Percentiles rank a stretch among this genome's conserved stretches.
Conservation (phyloP, 2,113 vertebrate species). For the Aix galericulata region DNA sequence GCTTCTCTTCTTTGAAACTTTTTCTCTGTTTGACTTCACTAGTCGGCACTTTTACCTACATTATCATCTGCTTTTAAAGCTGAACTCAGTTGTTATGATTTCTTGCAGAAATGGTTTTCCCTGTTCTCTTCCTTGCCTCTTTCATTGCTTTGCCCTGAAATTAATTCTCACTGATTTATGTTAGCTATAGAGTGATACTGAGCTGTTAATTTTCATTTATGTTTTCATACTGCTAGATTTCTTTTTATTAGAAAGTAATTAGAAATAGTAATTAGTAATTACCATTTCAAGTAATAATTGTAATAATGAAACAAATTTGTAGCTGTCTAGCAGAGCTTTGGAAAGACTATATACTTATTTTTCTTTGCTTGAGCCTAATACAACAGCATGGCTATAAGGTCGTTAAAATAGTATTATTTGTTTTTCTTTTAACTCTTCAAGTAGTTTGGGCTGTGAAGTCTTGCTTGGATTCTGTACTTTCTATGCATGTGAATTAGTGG, state of each 20-base stretch:
- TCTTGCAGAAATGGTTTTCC: not conserved
- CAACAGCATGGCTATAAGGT: not conserved
- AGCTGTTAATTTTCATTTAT: not conserved
- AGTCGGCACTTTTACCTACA: not conserved
- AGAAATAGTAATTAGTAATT: not conserved
- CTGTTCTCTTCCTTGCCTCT: not conserved
- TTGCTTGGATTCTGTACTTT: not conserved
- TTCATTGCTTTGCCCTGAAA: not conserved
- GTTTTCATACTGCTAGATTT: not conserved
- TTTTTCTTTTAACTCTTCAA: not conserved
- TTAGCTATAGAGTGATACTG: not conserved
- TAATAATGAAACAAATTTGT: not conserved
- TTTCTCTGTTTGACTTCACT: not conserved
- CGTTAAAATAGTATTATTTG: not conserved
- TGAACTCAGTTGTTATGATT: not conserved
- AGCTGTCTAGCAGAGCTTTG: no score
- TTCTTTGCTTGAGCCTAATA: not conserved
- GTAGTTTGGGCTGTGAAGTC: not conserved
- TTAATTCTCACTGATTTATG: not conserved
- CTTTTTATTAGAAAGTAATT: not conserved
- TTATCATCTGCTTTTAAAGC: not conserved
- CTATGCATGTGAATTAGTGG: not conserved
- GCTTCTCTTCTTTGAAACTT: not conserved
- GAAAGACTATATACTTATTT: fast-evolving
- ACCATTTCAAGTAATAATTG: not conserved